Evolutionary conservation across 1,140 invertebrate genomes (phyloP).

Genomic region (Monochamus saltuarius): DNA sequence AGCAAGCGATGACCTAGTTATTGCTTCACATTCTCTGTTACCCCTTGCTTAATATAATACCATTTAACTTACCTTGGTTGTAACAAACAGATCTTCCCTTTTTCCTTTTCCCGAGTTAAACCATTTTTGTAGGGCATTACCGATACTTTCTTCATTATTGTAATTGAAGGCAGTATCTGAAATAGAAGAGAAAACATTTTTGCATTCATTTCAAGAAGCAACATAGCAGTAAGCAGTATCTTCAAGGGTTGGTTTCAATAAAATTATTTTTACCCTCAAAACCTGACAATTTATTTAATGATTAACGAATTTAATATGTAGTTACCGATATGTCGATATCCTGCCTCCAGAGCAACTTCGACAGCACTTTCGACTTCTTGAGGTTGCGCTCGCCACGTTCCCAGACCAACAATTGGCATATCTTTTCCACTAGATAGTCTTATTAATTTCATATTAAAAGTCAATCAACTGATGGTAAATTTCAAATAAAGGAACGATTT

Average conservation of each 20-base stretch:
- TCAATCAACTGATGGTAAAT: background rate
- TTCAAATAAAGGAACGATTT: background rate
- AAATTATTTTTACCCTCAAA: too few relatives aligned
- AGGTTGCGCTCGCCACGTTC: conserved; percentile 63
- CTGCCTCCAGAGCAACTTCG: conserved; percentile 57
- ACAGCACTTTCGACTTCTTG: conserved; percentile 60
- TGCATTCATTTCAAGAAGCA: too few relatives aligned
- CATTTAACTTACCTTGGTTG: conserved; percentile 67
- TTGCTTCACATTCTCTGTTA: too few relatives aligned
- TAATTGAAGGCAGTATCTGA: conserved; percentile 66
- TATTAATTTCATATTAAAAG: conserved; percentile 32
- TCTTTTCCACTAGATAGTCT: conserved; percentile 38
- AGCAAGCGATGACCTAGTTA: too few relatives aligned
- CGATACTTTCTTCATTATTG: conserved; percentile 65
- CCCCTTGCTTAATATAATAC: too few relatives aligned
- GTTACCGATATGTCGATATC: conserved; percentile 62
- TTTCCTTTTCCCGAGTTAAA: conserved; percentile 57
- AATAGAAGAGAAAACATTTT: too few relatives aligned
- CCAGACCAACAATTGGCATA: conserved; percentile 63
- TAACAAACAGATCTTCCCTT: conserved; percentile 66
- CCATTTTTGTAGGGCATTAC: conserved; percentile 60
- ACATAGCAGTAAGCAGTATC: too few relatives aligned
- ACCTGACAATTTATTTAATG: background rate
- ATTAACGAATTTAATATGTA: background rate
- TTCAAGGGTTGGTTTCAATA: too few relatives aligned